Evolutionary conservation across 1,140 invertebrate genomes (phyloP).

Genomic region (Tribolium castaneum): DNA sequence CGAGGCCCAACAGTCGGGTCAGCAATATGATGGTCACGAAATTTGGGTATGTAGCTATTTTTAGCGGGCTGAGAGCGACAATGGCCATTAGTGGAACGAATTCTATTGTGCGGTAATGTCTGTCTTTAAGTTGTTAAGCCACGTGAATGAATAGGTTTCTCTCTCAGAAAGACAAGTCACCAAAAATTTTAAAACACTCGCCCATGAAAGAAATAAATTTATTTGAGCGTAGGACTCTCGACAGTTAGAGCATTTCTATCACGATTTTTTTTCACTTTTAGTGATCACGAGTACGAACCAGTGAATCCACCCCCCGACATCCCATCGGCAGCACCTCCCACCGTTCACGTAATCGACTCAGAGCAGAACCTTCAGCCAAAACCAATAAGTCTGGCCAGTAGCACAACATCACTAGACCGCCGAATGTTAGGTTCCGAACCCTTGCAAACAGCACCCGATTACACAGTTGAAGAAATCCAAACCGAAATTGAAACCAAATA

Average conservation of each 20-base stretch:
- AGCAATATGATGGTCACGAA: conserved; percentile 36
- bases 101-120: neutral
- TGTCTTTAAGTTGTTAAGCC: too few species aligned
- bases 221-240: neutral
- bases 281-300: conserved; percentile 91
- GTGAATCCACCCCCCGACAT: conserved; percentile 65
- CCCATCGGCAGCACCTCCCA: neutral
- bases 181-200: too few species aligned
- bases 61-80: neutral
- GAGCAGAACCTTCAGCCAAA: conserved; percentile 4
- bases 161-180: too few species aligned
- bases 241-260: too few species aligned
- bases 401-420: conserved; percentile 25
- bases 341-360: conserved; percentile 22
- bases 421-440: conserved; percentile 7
- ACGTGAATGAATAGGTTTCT: too few species aligned
- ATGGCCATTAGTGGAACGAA: neutral
- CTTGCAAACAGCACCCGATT: neutral
- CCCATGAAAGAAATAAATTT: neutral
- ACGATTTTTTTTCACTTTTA: conserved; percentile 64
- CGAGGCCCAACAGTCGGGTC: conserved; percentile 47
- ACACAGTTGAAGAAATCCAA: conserved; percentile 49
- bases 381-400: conserved; percentile 17
- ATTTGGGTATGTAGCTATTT: conserved; percentile 30
- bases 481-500: conserved; percentile 54